Conservation (phyloP, 2,113 vertebrate genomes). For the Psammodynastes pulverulentus region DNA sequence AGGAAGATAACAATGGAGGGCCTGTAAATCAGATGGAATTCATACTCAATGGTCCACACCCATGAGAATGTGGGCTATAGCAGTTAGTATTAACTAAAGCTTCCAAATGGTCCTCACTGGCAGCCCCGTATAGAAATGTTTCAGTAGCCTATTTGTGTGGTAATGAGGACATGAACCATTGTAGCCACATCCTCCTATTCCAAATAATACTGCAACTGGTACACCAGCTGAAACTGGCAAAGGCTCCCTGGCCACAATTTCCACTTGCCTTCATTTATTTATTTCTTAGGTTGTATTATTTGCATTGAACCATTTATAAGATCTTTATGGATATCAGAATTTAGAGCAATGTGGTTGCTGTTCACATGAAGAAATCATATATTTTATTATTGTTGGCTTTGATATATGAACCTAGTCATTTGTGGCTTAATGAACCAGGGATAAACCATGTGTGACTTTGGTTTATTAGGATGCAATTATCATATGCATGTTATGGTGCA, state of each 20-base stretch:
- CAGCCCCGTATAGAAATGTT: not conserved
- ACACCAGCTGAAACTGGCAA: not conserved
- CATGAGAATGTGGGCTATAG: not conserved
- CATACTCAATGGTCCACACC: not conserved
- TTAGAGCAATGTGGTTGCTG: not conserved
- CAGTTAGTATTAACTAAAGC: not conserved
- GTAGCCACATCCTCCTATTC: not conserved
- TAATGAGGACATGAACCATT: not conserved
- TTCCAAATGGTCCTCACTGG: not conserved
- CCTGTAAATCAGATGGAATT: not conserved
- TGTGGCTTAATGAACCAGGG: not conserved
- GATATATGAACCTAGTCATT: not conserved
- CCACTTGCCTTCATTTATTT: not conserved
- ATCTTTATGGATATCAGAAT: not conserved
- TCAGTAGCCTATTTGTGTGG: not conserved
- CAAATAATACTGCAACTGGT: not conserved
- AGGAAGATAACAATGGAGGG: not conserved
- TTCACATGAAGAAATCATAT: not conserved
- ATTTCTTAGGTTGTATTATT: not conserved
- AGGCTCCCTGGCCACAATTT: not conserved
- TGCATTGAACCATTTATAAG: not conserved
- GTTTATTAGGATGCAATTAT: not conserved
- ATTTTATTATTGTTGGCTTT: not conserved
- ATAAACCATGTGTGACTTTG: not conserved
- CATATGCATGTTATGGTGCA: not conserved